These are phyloP conservation scores for Nettapus auritus DNA, from an alignment of 2,113 vertebrate species.

Conservation along the genomic window DNA sequence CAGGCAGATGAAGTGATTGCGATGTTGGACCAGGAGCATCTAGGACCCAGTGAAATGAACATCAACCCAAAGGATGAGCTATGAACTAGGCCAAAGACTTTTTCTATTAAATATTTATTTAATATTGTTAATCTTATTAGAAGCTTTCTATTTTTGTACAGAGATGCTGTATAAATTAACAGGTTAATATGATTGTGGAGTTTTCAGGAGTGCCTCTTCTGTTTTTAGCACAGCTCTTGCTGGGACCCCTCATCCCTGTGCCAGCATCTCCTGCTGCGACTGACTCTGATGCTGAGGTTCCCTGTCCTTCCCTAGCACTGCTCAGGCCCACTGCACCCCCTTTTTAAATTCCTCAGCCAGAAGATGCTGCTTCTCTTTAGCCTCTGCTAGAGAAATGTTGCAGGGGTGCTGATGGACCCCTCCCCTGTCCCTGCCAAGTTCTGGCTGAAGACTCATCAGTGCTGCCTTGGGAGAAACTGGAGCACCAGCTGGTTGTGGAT, in stretches of 20 bases:
- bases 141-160: constrained; percentile 97
- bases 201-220: neutral
- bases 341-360: neutral
- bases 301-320: neutral
- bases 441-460: neutral
- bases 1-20: constrained; percentile 94
- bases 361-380: constrained; percentile 5
- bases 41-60: constrained; percentile 71
- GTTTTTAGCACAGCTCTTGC: constrained; percentile 26
- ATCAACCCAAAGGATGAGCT: constrained; percentile 97
- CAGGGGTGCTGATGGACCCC: neutral
- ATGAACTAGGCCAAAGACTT: constrained; percentile 74
- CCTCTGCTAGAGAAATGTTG: neutral
- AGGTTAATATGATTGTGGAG: constrained; percentile 40
- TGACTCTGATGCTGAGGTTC: neutral
- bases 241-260: neutral
- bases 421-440: neutral
- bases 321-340: neutral
- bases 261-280: neutral
- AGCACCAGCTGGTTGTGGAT: neutral
- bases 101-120: constrained; percentile 90
- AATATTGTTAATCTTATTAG: constrained; percentile 87
- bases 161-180: constrained; percentile 80
- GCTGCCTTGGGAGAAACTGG: neutral
- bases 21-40: constrained; percentile 80